A percentile compares a stretch with the other conserved stretches of the same genome.
Conservation (phyloP, 2,113 vertebrate species). For the Pterocles orientalis region DNA sequence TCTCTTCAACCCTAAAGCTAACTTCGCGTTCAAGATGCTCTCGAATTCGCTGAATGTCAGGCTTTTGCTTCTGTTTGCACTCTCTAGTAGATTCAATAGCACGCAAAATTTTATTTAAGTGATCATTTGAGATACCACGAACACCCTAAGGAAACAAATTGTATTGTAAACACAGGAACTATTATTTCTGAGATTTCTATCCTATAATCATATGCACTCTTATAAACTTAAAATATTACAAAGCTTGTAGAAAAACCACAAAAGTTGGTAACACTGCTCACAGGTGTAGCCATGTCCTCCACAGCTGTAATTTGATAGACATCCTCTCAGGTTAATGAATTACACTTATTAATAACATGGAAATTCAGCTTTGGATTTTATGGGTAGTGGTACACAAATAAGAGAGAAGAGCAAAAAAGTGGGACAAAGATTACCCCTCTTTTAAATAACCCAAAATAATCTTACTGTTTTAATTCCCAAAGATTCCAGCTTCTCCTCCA, state of each 20-base stretch:
- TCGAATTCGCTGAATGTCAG: conserved; percentile 71
- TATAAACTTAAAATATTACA: neutral
- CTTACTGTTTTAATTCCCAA: conserved; percentile 86
- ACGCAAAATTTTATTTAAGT: conserved; percentile 65
- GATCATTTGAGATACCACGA: conserved; percentile 73
- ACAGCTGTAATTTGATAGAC: neutral
- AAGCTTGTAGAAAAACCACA: neutral
- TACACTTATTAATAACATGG: neutral
- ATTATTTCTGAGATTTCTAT: neutral
- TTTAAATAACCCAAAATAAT: conserved; percentile 1
- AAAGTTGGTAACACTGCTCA: neutral
- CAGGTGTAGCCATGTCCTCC: neutral
- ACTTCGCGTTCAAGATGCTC: conserved; percentile 71
- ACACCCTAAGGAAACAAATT: conserved; percentile 62
- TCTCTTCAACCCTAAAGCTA: conserved; percentile 67
- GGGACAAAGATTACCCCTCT: neutral
- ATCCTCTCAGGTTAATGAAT: neutral
- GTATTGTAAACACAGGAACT: neutral
- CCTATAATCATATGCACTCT: neutral
- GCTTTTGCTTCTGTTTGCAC: conserved; percentile 60
- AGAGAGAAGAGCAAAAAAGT: neutral
- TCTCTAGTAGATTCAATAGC: conserved; percentile 63
- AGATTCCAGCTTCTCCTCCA: conserved; percentile 82
- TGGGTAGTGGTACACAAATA: neutral
- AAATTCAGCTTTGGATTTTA: neutral